Evolutionary conservation across 2,888 invertebrate species (phyloP).

Genomic region (Atrina japonica): DNA sequence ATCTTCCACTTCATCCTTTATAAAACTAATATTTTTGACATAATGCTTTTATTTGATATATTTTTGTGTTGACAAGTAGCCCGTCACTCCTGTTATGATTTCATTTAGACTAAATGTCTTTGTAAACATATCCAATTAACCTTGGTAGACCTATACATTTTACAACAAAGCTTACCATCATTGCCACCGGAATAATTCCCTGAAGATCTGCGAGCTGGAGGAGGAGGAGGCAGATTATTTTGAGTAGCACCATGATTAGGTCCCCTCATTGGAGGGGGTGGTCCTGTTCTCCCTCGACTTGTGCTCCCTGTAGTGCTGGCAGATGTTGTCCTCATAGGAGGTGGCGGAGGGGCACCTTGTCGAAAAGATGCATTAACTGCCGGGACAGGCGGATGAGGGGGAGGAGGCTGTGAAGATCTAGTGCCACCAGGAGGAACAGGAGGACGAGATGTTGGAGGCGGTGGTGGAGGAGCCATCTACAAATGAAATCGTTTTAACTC

Average conservation of each 20-base stretch:
- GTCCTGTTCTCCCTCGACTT: conserved; percentile 32
- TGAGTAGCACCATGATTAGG: conserved; percentile 30
- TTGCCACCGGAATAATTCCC: conserved; percentile 60
- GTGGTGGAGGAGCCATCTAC: conserved; percentile 28
- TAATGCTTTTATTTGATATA: too few relatives aligned
- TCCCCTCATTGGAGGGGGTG: conserved; percentile 65
- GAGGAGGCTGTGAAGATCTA: conserved; percentile 33
- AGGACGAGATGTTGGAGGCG: conserved; percentile 66
- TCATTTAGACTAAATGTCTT: too few relatives aligned
- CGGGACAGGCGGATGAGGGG: conserved; percentile 11
- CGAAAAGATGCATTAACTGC: conserved; percentile 2
- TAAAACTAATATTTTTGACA: too few relatives aligned
- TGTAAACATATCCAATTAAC: too few relatives aligned
- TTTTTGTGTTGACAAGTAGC: too few relatives aligned
- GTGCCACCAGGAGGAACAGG: conserved; percentile 56
- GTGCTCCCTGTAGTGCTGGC: conserved; percentile 1
- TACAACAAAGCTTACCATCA: conserved; percentile 52
- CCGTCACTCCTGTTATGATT: too few relatives aligned
- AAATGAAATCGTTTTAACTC: too few relatives aligned
- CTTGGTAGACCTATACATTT: too few relatives aligned
- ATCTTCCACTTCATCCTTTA: too few relatives aligned
- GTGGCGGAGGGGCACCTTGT: conserved; percentile 45
- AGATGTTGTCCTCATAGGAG: conserved; percentile 34
- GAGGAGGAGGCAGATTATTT: conserved; percentile 45
- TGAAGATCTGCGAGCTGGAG: conserved; percentile 54